Evolutionary conservation across 2,888 invertebrate genomes (phyloP), one percentile per base, ranked within the genome.

Genomic region (Cinara cedri): DNA sequence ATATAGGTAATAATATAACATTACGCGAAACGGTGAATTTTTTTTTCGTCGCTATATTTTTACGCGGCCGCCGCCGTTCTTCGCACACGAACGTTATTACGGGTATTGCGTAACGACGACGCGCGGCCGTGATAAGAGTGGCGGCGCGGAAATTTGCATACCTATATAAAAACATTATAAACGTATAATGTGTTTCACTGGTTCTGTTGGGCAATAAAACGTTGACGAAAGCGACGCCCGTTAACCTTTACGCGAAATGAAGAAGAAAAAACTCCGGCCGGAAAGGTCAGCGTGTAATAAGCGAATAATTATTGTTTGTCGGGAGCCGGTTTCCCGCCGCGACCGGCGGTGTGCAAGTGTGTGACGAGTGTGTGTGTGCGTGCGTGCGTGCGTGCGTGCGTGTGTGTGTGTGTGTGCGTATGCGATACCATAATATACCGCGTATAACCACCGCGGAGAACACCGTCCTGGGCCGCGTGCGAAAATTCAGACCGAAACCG

Each of bases 221-320:
- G 63, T 46, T 26, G 70, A 78, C 57, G 70, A 78, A 76, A 76
- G 70, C 51, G 49, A 62, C 16, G 11, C 78, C 51, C 60, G 68
- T 78, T 78, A 70, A 78, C 78, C 68, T 78, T 78, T 78, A 60
- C 6, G 54, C 24, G 44, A 44, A 71, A 71, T n/a, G n/a, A 8
- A 21, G 11, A 21, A 19, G 1, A 3, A 66, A 49, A 68, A 46
- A 11, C 19, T 6, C 21, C 16, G 42, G 21, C 54, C 42, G 6
- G 11, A 75, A 75, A 75, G 63, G 74, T 65, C 63, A 65, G 13
- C 26, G 19, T 6, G 42, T 54, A n/a, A n/a, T n/a, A 14, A 19
- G 51, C 63, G 19, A 60, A 60, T n/a, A n/a, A n/a, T 49, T 74
- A 74, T 74, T 63, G 72, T 74, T 14, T 63, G 72, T 74, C 8